These are phyloP conservation scores for Podarcis lilfordi DNA, from an alignment of 2,797 vertebrate genomes.

Conservation along the genomic window DNA sequence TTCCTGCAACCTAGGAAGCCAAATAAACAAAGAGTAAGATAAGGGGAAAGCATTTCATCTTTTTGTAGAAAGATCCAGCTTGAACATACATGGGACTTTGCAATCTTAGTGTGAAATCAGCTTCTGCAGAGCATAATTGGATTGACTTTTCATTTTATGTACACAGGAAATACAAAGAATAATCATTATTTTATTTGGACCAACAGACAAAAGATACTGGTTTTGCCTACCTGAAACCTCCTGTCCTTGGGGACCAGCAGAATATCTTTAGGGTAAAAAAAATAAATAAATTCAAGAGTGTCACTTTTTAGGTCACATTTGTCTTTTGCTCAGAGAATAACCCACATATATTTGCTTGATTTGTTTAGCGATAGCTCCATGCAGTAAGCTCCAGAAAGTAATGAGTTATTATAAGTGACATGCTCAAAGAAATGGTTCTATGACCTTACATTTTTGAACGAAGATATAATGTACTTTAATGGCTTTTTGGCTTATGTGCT, in stretches of 20 bases:
- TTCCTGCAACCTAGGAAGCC: not conserved
- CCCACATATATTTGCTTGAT: constrained; percentile 27
- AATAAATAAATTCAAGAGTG: not conserved
- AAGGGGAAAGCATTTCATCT: not conserved
- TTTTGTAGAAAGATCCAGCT: not conserved
- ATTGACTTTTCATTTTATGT: constrained; percentile 5
- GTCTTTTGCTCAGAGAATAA: constrained; percentile 14
- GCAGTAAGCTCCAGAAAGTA: constrained; percentile 30
- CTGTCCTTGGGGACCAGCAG: not conserved
- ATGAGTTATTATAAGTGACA: constrained; percentile 24
- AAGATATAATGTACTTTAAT: not conserved
- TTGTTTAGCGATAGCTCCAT: constrained; percentile 16
- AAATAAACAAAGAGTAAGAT: not conserved
- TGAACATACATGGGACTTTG: not conserved
- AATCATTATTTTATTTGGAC: not conserved
- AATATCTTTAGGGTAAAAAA: not conserved
- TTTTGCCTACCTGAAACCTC: not conserved
- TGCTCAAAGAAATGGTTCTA: constrained; percentile 28
- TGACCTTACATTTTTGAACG: constrained; percentile 40
- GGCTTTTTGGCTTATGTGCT: constrained; percentile 17
- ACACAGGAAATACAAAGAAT: not conserved
- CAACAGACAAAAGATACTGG: not conserved
- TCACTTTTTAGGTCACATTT: constrained; percentile 47
- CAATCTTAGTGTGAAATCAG: not conserved
- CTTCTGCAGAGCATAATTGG: not conserved